phyloP scores from a whole-genome alignment of 2,113 vertebrate genomes.

The Hypomesus transpacificus region DNA sequence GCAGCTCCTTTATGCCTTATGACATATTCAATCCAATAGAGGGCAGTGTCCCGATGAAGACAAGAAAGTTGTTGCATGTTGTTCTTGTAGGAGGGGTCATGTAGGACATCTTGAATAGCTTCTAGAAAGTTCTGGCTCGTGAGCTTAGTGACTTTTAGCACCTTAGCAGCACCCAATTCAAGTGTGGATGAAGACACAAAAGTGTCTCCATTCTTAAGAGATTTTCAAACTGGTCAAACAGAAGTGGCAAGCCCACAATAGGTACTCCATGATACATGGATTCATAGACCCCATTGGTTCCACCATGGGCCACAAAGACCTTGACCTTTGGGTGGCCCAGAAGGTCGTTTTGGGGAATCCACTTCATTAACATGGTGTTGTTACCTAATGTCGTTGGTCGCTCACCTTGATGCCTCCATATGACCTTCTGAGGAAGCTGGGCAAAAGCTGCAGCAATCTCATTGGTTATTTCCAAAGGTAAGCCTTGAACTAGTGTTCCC shows the following conservation, averaged over 20 bases:
- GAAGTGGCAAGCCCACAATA: constrained; percentile 59
- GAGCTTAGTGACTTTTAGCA: constrained; percentile 49
- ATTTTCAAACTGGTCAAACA: constrained; percentile 73
- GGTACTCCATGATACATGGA: constrained; percentile 71
- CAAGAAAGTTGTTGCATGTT: constrained; percentile 65
- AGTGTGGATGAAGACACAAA: too few species aligned
- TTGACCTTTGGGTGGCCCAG: constrained; percentile 67
- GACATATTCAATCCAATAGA: constrained; percentile 73
- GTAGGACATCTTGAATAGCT: constrained; percentile 57
- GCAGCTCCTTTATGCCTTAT: constrained; percentile 70
- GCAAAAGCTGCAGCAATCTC: constrained; percentile 69
- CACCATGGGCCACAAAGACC: constrained; percentile 69
- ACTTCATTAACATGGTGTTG: constrained; percentile 67
- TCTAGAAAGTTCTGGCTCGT: constrained; percentile 55
- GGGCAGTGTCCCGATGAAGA: constrained; percentile 64
- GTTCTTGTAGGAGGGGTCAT: constrained; percentile 59
- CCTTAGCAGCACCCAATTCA: constrained; percentile 64
- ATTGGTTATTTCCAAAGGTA: constrained; percentile 62
- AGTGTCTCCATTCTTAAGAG: constrained; percentile 55
- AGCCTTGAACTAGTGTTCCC: constrained; percentile 60
- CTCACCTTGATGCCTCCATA: constrained; percentile 66
- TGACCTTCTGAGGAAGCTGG: constrained; percentile 69
- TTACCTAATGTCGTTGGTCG: constrained; percentile 59
- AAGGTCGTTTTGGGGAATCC: constrained; percentile 73
- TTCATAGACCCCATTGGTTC: constrained; percentile 70